These are phyloP conservation scores for Lissocephala sabroskyi DNA, from an alignment of 2,888 invertebrate genomes.

Conservation along the genomic window DNA sequence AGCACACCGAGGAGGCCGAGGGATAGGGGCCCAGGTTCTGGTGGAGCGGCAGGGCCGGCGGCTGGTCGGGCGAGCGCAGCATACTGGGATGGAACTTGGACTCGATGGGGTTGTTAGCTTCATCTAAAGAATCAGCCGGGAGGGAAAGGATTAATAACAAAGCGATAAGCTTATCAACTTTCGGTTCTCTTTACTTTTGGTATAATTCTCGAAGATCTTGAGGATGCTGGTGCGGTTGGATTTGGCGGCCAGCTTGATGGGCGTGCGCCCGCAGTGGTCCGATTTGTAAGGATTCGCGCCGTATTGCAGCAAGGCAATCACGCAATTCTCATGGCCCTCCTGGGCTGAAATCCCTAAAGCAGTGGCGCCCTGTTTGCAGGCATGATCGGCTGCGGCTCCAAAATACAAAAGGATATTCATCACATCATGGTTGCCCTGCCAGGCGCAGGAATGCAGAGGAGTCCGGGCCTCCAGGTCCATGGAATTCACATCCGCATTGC, in stretches of 20 bases:
- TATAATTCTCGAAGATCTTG: constrained; percentile 82
- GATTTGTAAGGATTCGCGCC: constrained; percentile 90
- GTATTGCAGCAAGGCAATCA: constrained; percentile 84
- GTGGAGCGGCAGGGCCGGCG: constrained; percentile 67
- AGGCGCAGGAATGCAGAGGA: constrained; percentile 94
- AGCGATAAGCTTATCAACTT: constrained; percentile 28
- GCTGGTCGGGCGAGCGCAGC: constrained; percentile 72
- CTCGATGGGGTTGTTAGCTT: constrained; percentile 70
- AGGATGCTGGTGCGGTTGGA: constrained; percentile 92
- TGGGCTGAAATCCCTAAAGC: constrained; percentile 96
- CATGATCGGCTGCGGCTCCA: constrained; percentile 89
- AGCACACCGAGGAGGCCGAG: constrained; percentile 65
- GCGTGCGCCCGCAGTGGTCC: constrained; percentile 89
- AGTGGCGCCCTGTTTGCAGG: constrained; percentile 96
- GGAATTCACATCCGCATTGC: constrained; percentile 90
- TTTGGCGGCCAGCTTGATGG: constrained; percentile 90
- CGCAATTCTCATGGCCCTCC: constrained; percentile 95
- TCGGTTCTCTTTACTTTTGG: constrained; percentile 69
- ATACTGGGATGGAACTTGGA: constrained; percentile 71
- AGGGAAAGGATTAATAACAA: constrained; percentile 27
- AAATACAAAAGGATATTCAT: constrained; percentile 85
- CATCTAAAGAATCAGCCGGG: no score
- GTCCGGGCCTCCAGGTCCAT: constrained; percentile 90
- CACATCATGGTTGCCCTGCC: constrained; percentile 93
- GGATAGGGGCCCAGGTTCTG: constrained; percentile 44